Percentiles rank a stretch among this genome's conserved stretches.
Conservation (phyloP, 1,140 invertebrate species). For the Drosophila ananassae region DNA sequence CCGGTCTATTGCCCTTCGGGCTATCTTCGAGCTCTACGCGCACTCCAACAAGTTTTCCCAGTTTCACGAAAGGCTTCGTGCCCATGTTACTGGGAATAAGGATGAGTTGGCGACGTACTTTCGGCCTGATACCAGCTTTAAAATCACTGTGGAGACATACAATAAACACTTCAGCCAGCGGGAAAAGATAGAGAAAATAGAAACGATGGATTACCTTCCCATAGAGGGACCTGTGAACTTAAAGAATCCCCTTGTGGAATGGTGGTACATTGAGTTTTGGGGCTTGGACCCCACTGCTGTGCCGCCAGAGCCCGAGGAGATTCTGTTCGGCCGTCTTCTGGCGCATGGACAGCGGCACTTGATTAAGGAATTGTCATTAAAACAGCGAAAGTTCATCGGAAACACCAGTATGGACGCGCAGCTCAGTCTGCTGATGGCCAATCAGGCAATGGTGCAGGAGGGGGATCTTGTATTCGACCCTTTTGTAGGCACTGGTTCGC, state of each 20-base stretch:
- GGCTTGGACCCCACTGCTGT: constrained; percentile 90
- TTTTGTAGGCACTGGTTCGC: constrained; percentile 97
- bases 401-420: constrained; percentile 99
- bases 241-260: constrained; percentile 91
- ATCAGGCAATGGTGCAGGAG: constrained; percentile 91
- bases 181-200: constrained; percentile 94
- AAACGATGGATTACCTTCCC: constrained; percentile 93
- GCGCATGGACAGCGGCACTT: constrained; percentile 92
- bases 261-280: constrained; percentile 95
- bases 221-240: constrained; percentile 92
- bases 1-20: constrained; percentile 90
- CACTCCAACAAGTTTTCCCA: constrained; percentile 85
- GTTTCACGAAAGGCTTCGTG: constrained; percentile 88
- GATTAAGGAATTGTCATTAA: constrained; percentile 92
- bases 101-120: constrained; percentile 85
- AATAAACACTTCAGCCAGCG: constrained; percentile 91
- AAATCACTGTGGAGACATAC: constrained; percentile 94
- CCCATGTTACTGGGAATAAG: constrained; percentile 83
- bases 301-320: constrained; percentile 88
- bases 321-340: constrained; percentile 94
- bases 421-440: constrained; percentile 96
- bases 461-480: constrained; percentile 95
- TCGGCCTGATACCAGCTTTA: constrained; percentile 87
- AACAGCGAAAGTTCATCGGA: constrained; percentile 96
- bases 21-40: constrained; percentile 92